These are phyloP conservation scores for Saccostrea echinata DNA, from an alignment of 1,140 invertebrate species.

Conservation along the genomic window DNA sequence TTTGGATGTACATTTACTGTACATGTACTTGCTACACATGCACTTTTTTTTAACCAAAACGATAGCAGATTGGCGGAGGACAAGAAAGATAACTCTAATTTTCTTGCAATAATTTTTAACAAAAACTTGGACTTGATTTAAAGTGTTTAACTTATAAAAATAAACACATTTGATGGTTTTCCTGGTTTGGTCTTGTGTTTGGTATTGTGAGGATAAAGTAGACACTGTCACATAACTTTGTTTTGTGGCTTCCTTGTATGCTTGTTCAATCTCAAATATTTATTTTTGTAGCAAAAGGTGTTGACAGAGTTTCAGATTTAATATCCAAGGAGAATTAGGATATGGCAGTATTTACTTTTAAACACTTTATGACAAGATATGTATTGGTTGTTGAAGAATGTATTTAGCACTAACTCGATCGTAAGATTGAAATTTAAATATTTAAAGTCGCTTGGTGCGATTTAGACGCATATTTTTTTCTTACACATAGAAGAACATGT, in stretches of 20 bases:
- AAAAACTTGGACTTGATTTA: background rate
- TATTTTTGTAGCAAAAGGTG: background rate
- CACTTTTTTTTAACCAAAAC: too few relatives aligned
- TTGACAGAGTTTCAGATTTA: background rate
- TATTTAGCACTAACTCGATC: too few relatives aligned
- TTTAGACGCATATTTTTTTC: too few relatives aligned
- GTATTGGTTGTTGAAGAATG: background rate
- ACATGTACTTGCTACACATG: too few relatives aligned
- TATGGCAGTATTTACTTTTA: background rate
- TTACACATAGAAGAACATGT: too few relatives aligned
- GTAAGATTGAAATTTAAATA: background rate
- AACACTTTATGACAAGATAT: background rate
- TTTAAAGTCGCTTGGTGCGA: too few relatives aligned
- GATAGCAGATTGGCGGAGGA: background rate
- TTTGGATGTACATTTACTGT: too few relatives aligned
- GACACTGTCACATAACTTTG: background rate
- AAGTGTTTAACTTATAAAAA: background rate
- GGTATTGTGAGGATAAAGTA: background rate
- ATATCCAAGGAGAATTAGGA: background rate
- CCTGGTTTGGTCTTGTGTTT: background rate
- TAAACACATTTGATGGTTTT: background rate
- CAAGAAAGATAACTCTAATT: background rate
- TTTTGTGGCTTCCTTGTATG: constrained; percentile 11
- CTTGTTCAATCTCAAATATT: background rate
- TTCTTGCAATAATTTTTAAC: background rate